These are phyloP conservation scores for Nomia melanderi DNA, from an alignment of 1,140 invertebrate species.

Conservation along the genomic window DNA sequence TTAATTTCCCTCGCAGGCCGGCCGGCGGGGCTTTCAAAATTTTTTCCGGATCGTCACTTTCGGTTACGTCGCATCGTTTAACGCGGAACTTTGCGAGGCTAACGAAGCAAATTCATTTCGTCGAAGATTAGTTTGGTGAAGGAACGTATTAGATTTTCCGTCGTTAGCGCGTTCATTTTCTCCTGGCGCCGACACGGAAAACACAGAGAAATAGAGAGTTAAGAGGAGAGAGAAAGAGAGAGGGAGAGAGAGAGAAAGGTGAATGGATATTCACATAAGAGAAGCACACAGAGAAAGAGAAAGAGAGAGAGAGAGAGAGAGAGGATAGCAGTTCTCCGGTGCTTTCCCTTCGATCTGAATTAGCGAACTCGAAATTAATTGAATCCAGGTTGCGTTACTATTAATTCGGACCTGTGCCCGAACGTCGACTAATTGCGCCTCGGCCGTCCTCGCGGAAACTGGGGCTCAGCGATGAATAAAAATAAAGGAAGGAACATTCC, in stretches of 20 bases:
- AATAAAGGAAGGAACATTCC: not conserved
- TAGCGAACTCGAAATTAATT: conserved; percentile 11
- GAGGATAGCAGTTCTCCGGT: not conserved
- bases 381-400: not conserved
- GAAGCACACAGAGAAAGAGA: too few species aligned
- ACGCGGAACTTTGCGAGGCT: conserved; percentile 3
- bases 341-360: conserved; percentile 15
- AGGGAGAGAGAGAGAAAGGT: too few species aligned
- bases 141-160: conserved; percentile 9
- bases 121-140: conserved; percentile 8
- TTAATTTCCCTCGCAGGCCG: not conserved
- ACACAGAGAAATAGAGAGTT: not conserved
- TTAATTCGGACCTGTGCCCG: not conserved
- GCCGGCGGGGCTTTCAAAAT: not conserved
- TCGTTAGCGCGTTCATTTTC: conserved; percentile 20
- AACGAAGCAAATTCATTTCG: not conserved
- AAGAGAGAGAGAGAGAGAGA: too few species aligned
- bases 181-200: not conserved
- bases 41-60: not conserved
- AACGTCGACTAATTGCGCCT: not conserved
- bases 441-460: not conserved
- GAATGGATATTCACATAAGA: too few species aligned
- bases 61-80: not conserved
- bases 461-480: not conserved
- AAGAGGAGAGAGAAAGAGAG: too few species aligned